Conservation (phyloP, 2,888 invertebrate genomes). For the Caradrina clavipalpis region DNA sequence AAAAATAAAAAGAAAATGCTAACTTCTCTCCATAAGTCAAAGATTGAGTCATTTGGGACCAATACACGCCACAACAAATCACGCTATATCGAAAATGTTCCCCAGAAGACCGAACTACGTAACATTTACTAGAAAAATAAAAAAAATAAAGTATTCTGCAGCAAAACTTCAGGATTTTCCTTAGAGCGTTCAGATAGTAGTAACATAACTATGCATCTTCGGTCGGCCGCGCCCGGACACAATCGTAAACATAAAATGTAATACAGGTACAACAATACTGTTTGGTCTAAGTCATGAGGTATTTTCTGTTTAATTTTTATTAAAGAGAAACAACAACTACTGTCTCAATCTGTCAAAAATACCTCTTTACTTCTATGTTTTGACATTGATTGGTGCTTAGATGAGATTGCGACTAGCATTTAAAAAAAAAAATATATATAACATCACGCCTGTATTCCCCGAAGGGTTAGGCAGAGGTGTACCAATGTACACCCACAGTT, state of each 20-base stretch:
- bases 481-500: too few relatives aligned
- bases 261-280: constrained; percentile 57
- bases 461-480: too few relatives aligned
- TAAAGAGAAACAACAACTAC: too few relatives aligned
- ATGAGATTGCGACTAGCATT: too few relatives aligned
- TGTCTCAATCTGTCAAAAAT: too few relatives aligned
- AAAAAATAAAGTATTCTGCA: constrained; percentile 29
- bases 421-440: too few relatives aligned
- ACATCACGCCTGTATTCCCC: too few relatives aligned
- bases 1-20: constrained; percentile 4
- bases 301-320: background rate
- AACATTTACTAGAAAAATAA: constrained; percentile 24
- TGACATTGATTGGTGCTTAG: too few relatives aligned
- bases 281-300: constrained; percentile 38
- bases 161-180: constrained; percentile 51
- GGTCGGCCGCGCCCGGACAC: constrained; percentile 54
- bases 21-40: constrained; percentile 12
- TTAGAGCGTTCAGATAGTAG: constrained; percentile 40
- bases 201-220: constrained; percentile 64
- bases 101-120: constrained; percentile 13
- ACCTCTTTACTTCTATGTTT: too few relatives aligned
- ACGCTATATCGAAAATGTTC: constrained; percentile 20
- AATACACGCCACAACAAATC: constrained; percentile 24
- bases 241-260: constrained; percentile 64
- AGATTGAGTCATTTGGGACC: constrained; percentile 21